Evolutionary conservation across 2,113 vertebrate genomes (phyloP), one percentile per base, ranked within the genome.

Genomic region (Alaudala cheleensis): DNA sequence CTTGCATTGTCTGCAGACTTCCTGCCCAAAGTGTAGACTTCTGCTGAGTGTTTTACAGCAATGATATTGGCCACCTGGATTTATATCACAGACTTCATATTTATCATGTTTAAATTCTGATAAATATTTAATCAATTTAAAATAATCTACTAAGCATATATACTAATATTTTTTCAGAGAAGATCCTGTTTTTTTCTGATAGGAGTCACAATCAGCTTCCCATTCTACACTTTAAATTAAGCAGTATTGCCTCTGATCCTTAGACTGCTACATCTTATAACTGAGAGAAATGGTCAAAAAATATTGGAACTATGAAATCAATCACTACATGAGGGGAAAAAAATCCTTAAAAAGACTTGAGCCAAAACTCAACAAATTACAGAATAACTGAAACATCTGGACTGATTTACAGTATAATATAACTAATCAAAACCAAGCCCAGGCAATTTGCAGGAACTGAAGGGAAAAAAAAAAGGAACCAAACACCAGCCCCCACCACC

Each of bases 371-470:
- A 98, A 98, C 97, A 98, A 98, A 98, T 98, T 98, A 96, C 94
- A 97, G 95, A 98, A 98, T 97, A 98, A 97, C 89, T 96, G 88
- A 97, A 98, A 97, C 98, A 98, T 98, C 98, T 98, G 98, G 98
- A 97, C 60, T 96, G 95, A 97, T 97, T 98, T 97, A 98, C 73
- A 96, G 91, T 95, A 97, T 97, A 98, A 98, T 97, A 91, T 80
- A 98, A 93, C 96, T 98, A 98, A 98, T 97, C 93, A 97, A 97
- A 98, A 98, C 95, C 97, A 98, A 98, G 80, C 71, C 71, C 94
- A 71, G 80, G 93, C 95, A 97, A 98, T 98, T 98, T 98, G 91
- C 95, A 98, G 95, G 97, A 98, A 97, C 81, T 88, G 95, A 72
- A 97, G 69, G 72, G 2, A 6, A 10, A 69, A 74, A 76, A 72